Evolutionary conservation across 2,113 vertebrate genomes (phyloP), one percentile per base, ranked within the genome.

Genomic region (Strix aluco): DNA sequence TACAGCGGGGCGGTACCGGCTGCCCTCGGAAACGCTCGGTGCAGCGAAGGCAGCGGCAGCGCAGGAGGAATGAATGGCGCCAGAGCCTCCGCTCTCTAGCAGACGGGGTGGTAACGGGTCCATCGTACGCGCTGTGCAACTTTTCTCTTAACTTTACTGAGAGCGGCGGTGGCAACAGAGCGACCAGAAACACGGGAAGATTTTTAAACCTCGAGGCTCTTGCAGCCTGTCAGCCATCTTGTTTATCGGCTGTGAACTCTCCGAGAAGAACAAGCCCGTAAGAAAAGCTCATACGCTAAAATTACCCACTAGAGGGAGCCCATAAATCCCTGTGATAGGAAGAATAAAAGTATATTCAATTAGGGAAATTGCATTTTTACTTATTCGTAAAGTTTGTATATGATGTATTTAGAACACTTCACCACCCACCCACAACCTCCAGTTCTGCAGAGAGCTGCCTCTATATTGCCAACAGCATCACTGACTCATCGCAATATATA

Each of bases 211-310:
- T 0, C 3, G 17, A 40, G 55, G 59, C 40, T 44, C 29, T 13
- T 34, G 40, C 63, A 46, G 32, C 19, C 72, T 29, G 96, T 96
- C 97, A 92, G 98, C 98, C 98, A 98, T 98, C 92, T 98, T 98
- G 97, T 91, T 42, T 71, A n/a, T 66, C 91, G 36, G 90, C 79
- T 6, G 57, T 8, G n/a, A 81, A 15, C 66, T 75, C 44, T 9
- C 36, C 49, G 32, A 26, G 52, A 9, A 8, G 49, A 14, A 32
- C 34, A 5, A 69, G 15, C 75, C 92, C 34, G 1, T 6, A 8
- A 22, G 57, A 10, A 26, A 72, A 75, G 16, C 54, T 66, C 72
- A 7, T 1, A 5, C 6, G 49, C 29, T 36, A 3, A 27, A 40
- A 36, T 65, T 54, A 51, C 81, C 96, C 98, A 46, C 96, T 94